Conservation (phyloP, 2,888 invertebrate species). For the Troides oblongomaculatus region DNA sequence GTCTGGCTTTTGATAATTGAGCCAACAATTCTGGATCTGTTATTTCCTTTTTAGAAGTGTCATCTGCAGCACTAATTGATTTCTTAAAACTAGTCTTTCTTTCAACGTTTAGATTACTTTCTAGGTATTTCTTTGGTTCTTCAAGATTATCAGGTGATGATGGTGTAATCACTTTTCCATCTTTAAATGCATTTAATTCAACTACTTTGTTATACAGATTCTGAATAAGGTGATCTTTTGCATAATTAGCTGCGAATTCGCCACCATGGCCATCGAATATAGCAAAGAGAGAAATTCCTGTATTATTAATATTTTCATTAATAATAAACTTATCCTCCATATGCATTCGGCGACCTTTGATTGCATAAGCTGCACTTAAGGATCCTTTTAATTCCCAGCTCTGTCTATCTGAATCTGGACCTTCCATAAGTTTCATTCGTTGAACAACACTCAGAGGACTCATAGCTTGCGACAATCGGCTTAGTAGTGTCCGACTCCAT, state of each 20-base stretch:
- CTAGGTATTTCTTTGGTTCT: constrained; percentile 63
- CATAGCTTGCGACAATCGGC: constrained; percentile 84
- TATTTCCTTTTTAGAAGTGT: constrained; percentile 79
- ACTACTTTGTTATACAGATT: constrained; percentile 88
- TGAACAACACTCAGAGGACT: constrained; percentile 82
- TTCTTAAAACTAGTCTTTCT: constrained; percentile 84
- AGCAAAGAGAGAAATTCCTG: constrained; percentile 92
- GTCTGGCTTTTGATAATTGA: constrained; percentile 81
- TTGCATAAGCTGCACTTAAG: constrained; percentile 91
- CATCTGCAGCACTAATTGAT: constrained; percentile 81
- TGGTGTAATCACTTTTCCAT: constrained; percentile 73
- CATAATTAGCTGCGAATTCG: constrained; percentile 96
- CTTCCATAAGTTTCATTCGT: constrained; percentile 77
- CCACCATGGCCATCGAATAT: constrained; percentile 98
- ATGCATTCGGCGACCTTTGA: constrained; percentile 92
- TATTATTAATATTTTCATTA: constrained; percentile 90
- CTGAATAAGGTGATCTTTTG: constrained; percentile 91
- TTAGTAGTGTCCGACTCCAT: constrained; percentile 88
- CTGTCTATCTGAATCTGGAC: constrained; percentile 77
- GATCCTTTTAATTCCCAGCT: constrained; percentile 89
- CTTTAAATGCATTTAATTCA: constrained; percentile 84
- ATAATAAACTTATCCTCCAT: constrained; percentile 98
- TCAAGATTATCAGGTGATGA: constrained; percentile 57
- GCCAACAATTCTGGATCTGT: constrained; percentile 85
- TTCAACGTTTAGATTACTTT: constrained; percentile 61